phyloP scores from a whole-genome alignment of 2,888 invertebrate species.

The Rhingia rostrata region DNA sequence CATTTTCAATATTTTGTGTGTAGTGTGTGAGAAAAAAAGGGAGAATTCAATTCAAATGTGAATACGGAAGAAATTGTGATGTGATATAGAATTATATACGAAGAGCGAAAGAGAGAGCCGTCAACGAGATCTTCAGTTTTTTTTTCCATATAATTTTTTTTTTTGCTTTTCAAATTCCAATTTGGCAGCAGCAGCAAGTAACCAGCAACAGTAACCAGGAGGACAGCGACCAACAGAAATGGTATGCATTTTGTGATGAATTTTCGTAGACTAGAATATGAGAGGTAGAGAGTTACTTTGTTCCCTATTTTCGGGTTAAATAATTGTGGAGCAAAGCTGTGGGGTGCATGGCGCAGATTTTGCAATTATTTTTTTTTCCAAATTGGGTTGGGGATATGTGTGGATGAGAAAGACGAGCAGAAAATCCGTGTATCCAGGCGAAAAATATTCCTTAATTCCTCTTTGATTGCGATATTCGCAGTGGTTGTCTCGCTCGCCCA shows the following conservation, averaged over 20 bases:
- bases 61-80: conserved; percentile 59
- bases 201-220: conserved; percentile 31
- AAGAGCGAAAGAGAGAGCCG: conserved; percentile 36
- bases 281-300: conserved; percentile 2
- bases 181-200: conserved; percentile 42
- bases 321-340: conserved; percentile 4
- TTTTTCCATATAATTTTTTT: not conserved
- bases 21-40: conserved; percentile 40
- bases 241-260: conserved; percentile 59
- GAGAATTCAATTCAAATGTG: conserved; percentile 45
- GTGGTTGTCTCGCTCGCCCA: conserved; percentile 43
- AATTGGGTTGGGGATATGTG: not conserved
- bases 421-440: conserved; percentile 70
- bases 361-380: conserved; percentile 34
- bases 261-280: conserved; percentile 6
- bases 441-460: conserved; percentile 61
- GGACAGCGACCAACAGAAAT: conserved; percentile 64
- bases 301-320: conserved; percentile 30
- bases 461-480: conserved; percentile 50
- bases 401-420: conserved; percentile 15
- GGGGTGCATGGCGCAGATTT: conserved; percentile 26
- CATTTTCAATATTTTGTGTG: conserved; percentile 11
- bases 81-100: conserved; percentile 61
- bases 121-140: conserved; percentile 44
- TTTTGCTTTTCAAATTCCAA: conserved; percentile 45